Base-by-base conservation (phyloP, 2,113 vertebrate genomes). In the Panthera tigris region DNA sequence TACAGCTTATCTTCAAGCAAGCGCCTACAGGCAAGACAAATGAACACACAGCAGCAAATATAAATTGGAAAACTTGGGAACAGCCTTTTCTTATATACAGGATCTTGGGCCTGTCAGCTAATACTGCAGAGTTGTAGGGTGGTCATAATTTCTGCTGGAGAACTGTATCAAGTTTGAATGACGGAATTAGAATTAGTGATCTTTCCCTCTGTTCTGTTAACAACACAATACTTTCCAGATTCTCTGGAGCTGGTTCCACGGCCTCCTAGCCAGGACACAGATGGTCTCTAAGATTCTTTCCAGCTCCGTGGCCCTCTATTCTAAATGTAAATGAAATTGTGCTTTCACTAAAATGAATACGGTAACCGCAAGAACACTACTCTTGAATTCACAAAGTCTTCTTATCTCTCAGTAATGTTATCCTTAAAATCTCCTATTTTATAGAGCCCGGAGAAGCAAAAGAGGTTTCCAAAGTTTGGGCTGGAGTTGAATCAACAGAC, bases 1-100 rank as follows among this genome's bases (percentile, higher is more conserved):
- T 80, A 76, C 1, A 90, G 90, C 84, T 97, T 95, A 98, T 97
- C 97, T 98, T 94, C 69, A 65, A 97, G 80, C 45, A 55, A 97
- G 65, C 21, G 69, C 55, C 92, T 63, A 4, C 25, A 94, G 87
- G 94, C 92, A 97, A 98, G 95, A 98, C 61, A 94, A 97, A 97
- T 98, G 94, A 89, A 95, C 69, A 74, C 97, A 94, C 0, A 84
- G 80, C 63, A 91, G 84, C 74, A 92, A 85, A 94, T 95, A 97
- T 33, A 97, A 97, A 97, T 88, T 63, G 90, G 84, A 95, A 98
- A 90, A 71, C 29, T 18, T 5, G 36, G 73, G 21, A 81, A 87
- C 12, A 91, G 66, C 45, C 69, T 97, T 97, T 94, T 29, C 74
- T 87, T 96, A 84, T 8, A 52, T 4, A 61, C 13, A 88, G 1